A percentile compares a stretch with the other conserved stretches of the same genome.
Evolutionary conservation across 1,140 invertebrate species (phyloP).

Genomic region (Ctenoplectra terminalis): DNA sequence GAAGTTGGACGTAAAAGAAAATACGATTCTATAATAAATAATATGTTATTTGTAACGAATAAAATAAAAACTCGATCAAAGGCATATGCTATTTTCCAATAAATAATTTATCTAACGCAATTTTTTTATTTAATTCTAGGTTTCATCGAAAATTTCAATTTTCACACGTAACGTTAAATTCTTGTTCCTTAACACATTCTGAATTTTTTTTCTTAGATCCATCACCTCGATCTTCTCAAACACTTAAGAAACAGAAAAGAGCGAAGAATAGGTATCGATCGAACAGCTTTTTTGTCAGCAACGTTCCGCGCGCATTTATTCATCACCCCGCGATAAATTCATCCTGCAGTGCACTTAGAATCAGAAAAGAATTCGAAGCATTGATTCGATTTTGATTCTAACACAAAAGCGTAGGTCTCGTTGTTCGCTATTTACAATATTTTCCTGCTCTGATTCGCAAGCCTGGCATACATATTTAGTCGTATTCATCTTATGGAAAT

Average conservation of each 20-base stretch:
- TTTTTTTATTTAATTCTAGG: no score
- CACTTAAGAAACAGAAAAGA: neutral
- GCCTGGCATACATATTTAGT: neutral
- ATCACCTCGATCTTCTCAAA: neutral
- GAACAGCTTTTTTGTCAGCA: neutral
- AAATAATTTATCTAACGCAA: no score
- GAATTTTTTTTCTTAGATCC: neutral
- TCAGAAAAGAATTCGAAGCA: neutral
- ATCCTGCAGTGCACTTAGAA: neutral
- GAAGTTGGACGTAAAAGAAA: no score
- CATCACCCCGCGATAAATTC: neutral
- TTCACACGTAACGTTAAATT: neutral
- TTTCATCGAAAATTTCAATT: no score
- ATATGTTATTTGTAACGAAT: no score
- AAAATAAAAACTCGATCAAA: no score
- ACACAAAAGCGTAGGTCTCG: neutral
- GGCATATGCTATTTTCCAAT: no score
- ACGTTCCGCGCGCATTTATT: neutral
- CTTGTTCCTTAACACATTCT: neutral
- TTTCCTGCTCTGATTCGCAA: neutral
- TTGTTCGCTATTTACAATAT: neutral
- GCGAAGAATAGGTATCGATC: neutral
- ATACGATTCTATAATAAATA: no score
- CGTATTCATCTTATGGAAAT: slow-evolving; percentile 12
- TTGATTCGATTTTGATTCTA: neutral